Conservation (phyloP, 2,113 vertebrate species). For the Heterotis niloticus region DNA sequence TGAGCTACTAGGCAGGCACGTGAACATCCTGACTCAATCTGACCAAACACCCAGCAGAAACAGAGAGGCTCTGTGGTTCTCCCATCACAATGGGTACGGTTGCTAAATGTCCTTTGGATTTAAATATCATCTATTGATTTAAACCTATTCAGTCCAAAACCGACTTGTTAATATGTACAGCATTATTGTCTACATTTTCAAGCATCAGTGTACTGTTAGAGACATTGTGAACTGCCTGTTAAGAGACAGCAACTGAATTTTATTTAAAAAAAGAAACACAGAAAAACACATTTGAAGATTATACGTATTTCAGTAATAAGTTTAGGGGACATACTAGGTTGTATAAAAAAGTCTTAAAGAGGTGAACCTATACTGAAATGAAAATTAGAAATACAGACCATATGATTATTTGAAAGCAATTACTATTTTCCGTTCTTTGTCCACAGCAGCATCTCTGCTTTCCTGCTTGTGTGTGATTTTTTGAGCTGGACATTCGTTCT, state of each 20-base stretch:
- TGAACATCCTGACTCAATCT: slow-evolving; percentile 19
- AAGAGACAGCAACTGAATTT: not conserved
- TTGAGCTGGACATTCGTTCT: too few species aligned
- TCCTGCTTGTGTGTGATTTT: too few species aligned
- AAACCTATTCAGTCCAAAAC: not conserved
- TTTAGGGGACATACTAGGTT: not conserved
- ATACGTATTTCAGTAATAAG: not conserved
- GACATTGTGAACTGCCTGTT: not conserved
- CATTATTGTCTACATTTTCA: too few species aligned
- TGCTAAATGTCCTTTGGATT: not conserved
- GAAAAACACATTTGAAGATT: not conserved
- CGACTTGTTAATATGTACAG: too few species aligned
- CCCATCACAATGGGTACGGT: not conserved
- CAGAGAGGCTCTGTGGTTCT: not conserved
- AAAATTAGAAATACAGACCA: not conserved
- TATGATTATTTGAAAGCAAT: too few species aligned
- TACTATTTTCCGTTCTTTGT: not conserved
- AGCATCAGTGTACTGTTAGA: too few species aligned
- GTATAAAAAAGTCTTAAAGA: not conserved
- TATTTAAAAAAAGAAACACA: not conserved
- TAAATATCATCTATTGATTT: not conserved
- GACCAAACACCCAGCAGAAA: not conserved
- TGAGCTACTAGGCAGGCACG: not conserved
- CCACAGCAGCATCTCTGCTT: too few species aligned
- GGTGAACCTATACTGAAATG: slow-evolving; percentile 21